phyloP scores from a whole-genome alignment of 1,140 invertebrate species.

The Ditylenchus dipsaci region DNA sequence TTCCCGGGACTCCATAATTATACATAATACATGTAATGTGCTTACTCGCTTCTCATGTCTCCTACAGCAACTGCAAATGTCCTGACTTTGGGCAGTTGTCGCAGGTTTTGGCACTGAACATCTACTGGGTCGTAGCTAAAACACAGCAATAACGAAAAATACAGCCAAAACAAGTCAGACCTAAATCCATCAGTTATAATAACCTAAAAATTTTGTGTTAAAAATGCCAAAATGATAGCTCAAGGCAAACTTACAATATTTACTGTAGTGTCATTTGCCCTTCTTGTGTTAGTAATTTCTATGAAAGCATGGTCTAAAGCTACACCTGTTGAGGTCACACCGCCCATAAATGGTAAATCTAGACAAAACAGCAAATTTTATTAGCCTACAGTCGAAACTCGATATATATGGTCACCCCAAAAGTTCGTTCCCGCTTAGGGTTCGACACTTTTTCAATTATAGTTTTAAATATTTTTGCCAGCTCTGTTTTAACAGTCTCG shows the following conservation, averaged over 20 bases:
- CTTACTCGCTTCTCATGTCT: slow-evolving; percentile 1
- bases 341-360: neutral
- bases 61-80: neutral
- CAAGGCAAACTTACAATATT: neutral
- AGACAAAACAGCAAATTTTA: neutral
- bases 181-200: neutral
- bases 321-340: neutral
- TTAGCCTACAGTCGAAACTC: no score
- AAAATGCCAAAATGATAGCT: no score
- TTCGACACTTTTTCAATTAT: no score
- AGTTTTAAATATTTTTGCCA: no score
- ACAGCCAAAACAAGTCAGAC: neutral
- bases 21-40: no score
- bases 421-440: no score
- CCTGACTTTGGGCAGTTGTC: neutral
- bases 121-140: neutral
- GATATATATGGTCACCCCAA: no score
- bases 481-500: no score
- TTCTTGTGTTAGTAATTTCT: neutral
- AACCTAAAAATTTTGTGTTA: neutral
- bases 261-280: neutral
- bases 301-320: neutral
- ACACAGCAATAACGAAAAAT: neutral
- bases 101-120: neutral
- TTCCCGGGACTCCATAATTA: no score